A percentile compares a stretch with the other conserved stretches of the same genome.
Evolutionary conservation across 2,113 vertebrate species (phyloP).

Genomic region (Herpailurus yagouaroundi): DNA sequence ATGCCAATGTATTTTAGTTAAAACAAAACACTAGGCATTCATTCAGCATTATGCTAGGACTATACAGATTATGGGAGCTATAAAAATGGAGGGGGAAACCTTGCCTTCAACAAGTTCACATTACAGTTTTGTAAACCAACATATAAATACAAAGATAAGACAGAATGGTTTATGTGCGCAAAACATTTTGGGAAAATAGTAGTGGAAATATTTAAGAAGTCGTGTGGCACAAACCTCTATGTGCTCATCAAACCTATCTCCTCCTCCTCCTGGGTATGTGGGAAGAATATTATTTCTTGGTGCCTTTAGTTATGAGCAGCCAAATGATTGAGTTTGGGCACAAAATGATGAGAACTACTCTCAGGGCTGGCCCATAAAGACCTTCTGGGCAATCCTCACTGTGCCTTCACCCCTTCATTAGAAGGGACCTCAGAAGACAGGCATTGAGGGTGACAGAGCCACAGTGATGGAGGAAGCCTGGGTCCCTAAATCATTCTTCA

Average conservation of each 20-base stretch:
- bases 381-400: background rate
- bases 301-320: background rate
- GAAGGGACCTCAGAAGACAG: background rate
- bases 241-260: background rate
- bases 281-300: background rate
- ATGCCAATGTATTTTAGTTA: background rate
- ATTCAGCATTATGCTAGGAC: background rate
- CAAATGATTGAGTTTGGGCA: background rate
- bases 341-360: background rate
- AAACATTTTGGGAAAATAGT: background rate
- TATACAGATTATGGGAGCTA: background rate
- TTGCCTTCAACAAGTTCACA: background rate
- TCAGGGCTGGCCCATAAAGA: background rate
- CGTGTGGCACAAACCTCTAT: background rate
- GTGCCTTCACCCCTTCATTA: background rate
- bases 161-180: background rate
- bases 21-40: background rate
- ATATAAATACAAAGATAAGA: background rate
- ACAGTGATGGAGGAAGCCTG: background rate
- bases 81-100: background rate
- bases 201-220: background rate
- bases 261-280: background rate
- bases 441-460: background rate
- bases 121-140: background rate
- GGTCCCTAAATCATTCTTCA: background rate